Base-by-base conservation (phyloP, 2,888 invertebrate genomes). In the Heliconius ethilla region DNA sequence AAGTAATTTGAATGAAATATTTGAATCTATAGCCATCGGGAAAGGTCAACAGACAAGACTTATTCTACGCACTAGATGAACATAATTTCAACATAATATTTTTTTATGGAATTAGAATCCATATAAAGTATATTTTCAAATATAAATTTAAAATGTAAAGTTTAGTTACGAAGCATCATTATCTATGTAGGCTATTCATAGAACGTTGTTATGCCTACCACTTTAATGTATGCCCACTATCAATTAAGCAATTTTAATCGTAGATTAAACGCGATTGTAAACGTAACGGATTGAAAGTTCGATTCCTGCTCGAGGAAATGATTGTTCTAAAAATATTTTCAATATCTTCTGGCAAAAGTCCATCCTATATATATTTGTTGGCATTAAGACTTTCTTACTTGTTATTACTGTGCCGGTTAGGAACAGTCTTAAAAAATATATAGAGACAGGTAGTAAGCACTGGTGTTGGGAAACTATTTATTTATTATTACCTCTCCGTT, bases 171-270 rank as follows among this genome's bases (percentile, higher is more conserved):
- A 37, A 67, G n/a, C 22, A 67, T 67, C 66, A 67, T 37, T 67
- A 66, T 66, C 37, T 67, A 67, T 67, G 22, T 37, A 67, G 66
- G 66, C 5, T 67, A n/a, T 67, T 37, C n/a, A 67, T 67, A 37
- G 29, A 66, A 67, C n/a, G 37, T 37, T 67, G 22, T n/a, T 37
- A 37, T 7, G 66, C n/a, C 66, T 11, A 4, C 18, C 10, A 66
- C 7, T n/a, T 67, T 67, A 33, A 33, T 22, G 33, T 22, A 22
- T 22, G 66, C 66, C 33, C 10, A 10, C 11, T 33, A 67, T 37
- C 10, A 37, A 33, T 67, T 67, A 67, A 37, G 66, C 22, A 33
- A 67, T 67, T 67, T 33, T 37, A 37, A 37, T 37, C n/a, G 11
- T n/a, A 9, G 22, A 37, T 37, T 18, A 33, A n/a, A 59, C n/a